Percentiles rank a stretch among this genome's conserved stretches.
Evolutionary conservation across 2,888 invertebrate species (phyloP).

Genomic region (Tenthredo scrophulariae): DNA sequence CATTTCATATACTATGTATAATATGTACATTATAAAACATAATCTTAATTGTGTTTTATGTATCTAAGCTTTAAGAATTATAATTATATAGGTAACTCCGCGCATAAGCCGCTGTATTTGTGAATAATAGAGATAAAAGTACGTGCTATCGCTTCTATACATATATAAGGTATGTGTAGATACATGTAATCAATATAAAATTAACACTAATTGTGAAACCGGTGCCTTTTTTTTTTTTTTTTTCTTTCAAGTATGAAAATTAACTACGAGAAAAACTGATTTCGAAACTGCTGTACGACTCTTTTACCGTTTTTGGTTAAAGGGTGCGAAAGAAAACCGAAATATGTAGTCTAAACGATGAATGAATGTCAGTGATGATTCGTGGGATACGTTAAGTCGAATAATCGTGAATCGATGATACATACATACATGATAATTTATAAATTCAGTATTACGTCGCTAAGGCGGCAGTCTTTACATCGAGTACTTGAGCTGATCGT

Average conservation of each 20-base stretch:
- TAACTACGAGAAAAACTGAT: too few species aligned
- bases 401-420: background rate
- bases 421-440: conserved; percentile 3
- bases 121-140: background rate
- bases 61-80: background rate
- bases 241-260: background rate
- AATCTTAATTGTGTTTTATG: background rate
- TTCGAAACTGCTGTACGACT: too few species aligned
- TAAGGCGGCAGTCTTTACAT: conserved; percentile 62
- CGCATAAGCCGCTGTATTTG: background rate
- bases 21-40: conserved; percentile 37
- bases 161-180: too few species aligned
- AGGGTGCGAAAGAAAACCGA: too few species aligned
- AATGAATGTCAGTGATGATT: background rate
- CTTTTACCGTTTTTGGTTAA: too few species aligned
- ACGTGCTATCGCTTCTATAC: background rate
- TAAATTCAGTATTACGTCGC: background rate
- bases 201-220: background rate
- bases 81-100: conserved; percentile 28
- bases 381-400: background rate
- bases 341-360: background rate
- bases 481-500: conserved; percentile 74
- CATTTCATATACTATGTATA: background rate
- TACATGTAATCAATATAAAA: background rate
- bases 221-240: too few species aligned